Percentiles rank a stretch among this genome's conserved stretches.
These are phyloP conservation scores for Drosophila leontia DNA, from an alignment of 1,140 invertebrate genomes.

Conservation along the genomic window DNA sequence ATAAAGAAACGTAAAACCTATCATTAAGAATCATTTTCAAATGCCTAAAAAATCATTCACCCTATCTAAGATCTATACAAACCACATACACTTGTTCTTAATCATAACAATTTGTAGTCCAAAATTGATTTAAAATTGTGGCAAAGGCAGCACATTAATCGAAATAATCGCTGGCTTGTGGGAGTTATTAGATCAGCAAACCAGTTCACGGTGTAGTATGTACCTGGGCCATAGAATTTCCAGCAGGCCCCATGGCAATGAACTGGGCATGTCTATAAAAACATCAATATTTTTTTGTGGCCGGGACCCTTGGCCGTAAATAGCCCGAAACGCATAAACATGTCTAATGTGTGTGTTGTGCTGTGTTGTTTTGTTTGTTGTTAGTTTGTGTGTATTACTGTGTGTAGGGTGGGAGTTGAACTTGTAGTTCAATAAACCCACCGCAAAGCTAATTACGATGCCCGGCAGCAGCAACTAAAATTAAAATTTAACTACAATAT, in stretches of 20 bases:
- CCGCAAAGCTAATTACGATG: conserved; percentile 39
- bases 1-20: not conserved
- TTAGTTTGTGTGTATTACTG: not conserved
- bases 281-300: conserved; percentile 46
- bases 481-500: conserved; percentile 57
- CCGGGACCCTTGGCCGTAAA: conserved; percentile 61
- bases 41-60: not conserved
- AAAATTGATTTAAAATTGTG: conserved; percentile 21
- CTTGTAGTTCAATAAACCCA: conserved; percentile 70
- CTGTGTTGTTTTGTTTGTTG: conserved; percentile 3
- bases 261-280: conserved; percentile 40
- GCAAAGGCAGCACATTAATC: conserved; percentile 18
- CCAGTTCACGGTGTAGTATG: conserved; percentile 9
- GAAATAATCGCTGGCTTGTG: conserved; percentile 25
- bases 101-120: conserved; percentile 11
- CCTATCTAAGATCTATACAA: not conserved
- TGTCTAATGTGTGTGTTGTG: conserved; percentile 31
- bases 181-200: conserved; percentile 43
- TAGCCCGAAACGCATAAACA: conserved; percentile 61
- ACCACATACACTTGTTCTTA: not conserved
- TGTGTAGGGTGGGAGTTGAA: conserved; percentile 13
- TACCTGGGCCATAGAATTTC: conserved; percentile 34
- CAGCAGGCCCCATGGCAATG: conserved; percentile 22
- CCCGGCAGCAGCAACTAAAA: conserved; percentile 37
- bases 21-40: not conserved